phyloP scores from a whole-genome alignment of 2,113 vertebrate genomes.

The Aix galericulata region DNA sequence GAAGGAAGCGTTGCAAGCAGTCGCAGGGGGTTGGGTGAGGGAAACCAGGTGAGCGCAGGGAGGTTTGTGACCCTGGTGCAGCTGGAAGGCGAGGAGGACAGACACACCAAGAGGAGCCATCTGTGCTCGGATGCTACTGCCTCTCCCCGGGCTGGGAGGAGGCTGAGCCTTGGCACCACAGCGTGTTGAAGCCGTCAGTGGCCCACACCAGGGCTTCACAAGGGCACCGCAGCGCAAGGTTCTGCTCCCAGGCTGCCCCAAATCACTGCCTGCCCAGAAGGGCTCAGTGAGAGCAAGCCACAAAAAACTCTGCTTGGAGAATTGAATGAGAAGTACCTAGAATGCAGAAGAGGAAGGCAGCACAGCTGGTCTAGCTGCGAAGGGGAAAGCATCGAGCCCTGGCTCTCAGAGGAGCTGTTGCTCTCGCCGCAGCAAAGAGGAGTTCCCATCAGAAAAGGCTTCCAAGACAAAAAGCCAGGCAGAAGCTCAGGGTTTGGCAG shows the following conservation, averaged over 20 bases:
- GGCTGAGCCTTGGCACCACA: neutral
- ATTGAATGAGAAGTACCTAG: neutral
- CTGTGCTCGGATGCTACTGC: accelerated
- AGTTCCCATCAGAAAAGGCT: neutral
- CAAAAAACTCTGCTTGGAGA: neutral
- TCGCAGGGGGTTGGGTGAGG: neutral
- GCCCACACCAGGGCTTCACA: neutral
- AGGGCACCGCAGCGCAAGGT: accelerated
- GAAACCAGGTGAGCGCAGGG: neutral
- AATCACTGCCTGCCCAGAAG: neutral
- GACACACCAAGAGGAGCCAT: neutral
- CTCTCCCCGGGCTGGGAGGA: neutral
- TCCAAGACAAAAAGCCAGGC: slow-evolving; percentile 40
- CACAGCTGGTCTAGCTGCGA: slow-evolving; percentile 20
- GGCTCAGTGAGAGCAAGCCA: neutral
- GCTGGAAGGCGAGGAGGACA: neutral
- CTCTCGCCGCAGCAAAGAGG: neutral
- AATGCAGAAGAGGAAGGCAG: neutral
- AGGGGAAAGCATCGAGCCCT: neutral
- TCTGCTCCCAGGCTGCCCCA: neutral
- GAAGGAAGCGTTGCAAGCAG: neutral
- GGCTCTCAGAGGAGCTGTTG: neutral
- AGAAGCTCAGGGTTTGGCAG: slow-evolving; percentile 40
- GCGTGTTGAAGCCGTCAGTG: neutral
- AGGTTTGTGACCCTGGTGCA: accelerated